Evolutionary conservation across 2,797 vertebrate genomes (phyloP).

Genomic region (Hippoglossus hippoglossus): DNA sequence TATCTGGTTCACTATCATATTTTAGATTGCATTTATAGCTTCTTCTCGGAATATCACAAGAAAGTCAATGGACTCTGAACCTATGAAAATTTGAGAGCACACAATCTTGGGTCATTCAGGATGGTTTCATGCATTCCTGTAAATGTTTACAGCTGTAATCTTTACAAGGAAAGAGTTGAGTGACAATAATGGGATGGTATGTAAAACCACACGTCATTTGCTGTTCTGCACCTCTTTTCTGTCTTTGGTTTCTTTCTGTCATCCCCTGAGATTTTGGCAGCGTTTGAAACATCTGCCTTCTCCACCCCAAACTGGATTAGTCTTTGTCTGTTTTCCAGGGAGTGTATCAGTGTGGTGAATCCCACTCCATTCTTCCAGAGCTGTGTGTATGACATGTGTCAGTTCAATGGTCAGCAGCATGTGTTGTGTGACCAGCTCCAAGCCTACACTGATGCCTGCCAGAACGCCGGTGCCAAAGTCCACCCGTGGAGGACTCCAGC

Average conservation of each 20-base stretch:
- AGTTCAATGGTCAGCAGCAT: constrained; percentile 75
- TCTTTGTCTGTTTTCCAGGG: constrained; percentile 63
- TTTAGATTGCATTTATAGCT: constrained; percentile 6
- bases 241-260: background rate
- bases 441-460: constrained; percentile 85
- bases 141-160: too few species aligned
- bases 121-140: too few species aligned
- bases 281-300: background rate
- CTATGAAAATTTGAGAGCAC: too few species aligned
- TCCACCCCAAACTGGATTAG: too few species aligned
- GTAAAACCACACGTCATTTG: too few species aligned
- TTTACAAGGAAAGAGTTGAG: too few species aligned
- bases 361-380: constrained; percentile 82
- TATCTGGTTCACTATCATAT: constrained; percentile 6
- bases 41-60: background rate
- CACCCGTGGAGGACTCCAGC: constrained; percentile 84
- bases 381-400: constrained; percentile 89
- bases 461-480: constrained; percentile 77
- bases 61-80: constrained; percentile 6
- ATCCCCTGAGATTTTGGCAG: background rate
- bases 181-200: too few species aligned
- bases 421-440: constrained; percentile 87
- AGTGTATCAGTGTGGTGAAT: constrained; percentile 80
- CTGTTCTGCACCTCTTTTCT: too few species aligned
- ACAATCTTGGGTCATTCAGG: too few species aligned